Percentiles rank a stretch among this genome's conserved stretches.
phyloP scores from a whole-genome alignment of 2,888 invertebrate genomes.

The Podabrus alpinus region DNA sequence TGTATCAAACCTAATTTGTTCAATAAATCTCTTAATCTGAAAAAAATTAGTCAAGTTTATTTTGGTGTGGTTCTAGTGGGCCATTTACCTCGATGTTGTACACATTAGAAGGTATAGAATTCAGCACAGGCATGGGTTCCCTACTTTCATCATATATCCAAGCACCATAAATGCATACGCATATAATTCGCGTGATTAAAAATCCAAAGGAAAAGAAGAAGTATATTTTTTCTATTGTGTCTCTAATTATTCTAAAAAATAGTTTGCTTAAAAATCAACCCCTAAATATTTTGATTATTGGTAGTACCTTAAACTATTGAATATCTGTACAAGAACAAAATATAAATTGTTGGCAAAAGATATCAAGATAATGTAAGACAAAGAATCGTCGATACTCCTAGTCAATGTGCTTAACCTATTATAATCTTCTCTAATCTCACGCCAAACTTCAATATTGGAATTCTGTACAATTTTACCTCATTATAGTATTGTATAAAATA shows the following conservation, averaged over 20 bases:
- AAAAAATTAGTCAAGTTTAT: slow-evolving; percentile 48
- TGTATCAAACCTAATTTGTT: no score
- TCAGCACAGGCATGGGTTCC: no score
- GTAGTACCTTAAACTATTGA: slow-evolving; percentile 64
- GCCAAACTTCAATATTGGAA: slow-evolving; percentile 56
- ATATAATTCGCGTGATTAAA: slow-evolving; percentile 62
- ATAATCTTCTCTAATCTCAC: slow-evolving; percentile 66
- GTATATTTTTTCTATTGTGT: slow-evolving; percentile 58
- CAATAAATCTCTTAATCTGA: no score
- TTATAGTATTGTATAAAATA: no score
- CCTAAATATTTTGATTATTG: neutral
- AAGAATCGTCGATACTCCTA: no score
- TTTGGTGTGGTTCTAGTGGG: slow-evolving; percentile 32
- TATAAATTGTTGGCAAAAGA: no score
- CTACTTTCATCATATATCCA: no score
- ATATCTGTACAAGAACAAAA: no score
- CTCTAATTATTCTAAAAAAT: neutral
- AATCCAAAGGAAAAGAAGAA: slow-evolving; percentile 68
- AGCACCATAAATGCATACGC: slow-evolving; percentile 51
- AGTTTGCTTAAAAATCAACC: neutral
- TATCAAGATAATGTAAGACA: no score
- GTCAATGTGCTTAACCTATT: slow-evolving; percentile 65
- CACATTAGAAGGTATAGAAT: slow-evolving; percentile 63
- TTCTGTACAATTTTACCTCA: no score
- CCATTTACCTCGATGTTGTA: slow-evolving; percentile 64